Evolutionary conservation across 1,140 invertebrate species (phyloP).

Genomic region (Drosophila burlai): DNA sequence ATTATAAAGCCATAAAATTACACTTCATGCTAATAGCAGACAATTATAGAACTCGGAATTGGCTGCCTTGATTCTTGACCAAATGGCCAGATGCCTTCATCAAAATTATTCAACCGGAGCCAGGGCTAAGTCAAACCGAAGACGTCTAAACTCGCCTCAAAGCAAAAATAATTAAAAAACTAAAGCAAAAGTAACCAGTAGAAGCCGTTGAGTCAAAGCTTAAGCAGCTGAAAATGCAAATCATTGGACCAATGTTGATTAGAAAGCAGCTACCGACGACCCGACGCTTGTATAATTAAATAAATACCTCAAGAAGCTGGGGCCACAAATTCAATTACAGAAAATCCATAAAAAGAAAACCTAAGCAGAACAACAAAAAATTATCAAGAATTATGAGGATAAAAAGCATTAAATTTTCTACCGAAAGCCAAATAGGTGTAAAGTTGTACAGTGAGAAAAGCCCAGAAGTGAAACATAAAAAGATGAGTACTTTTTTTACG

Average conservation of each 20-base stretch:
- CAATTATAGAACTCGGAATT: slow-evolving; percentile 39
- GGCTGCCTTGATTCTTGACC: slow-evolving; percentile 37
- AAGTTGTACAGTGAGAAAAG: slow-evolving; percentile 57
- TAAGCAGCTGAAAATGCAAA: slow-evolving; percentile 77
- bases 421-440: slow-evolving; percentile 63
- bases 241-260: slow-evolving; percentile 71
- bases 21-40: slow-evolving; percentile 45
- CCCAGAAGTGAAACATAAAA: slow-evolving; percentile 56
- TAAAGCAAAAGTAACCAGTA: slow-evolving; percentile 30
- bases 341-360: slow-evolving; percentile 25
- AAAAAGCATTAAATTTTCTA: slow-evolving; percentile 39
- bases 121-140: slow-evolving; percentile 1
- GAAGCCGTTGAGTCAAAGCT: slow-evolving; percentile 41
- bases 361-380: slow-evolving; percentile 47
- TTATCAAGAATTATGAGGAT: slow-evolving; percentile 41
- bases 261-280: slow-evolving; percentile 59
- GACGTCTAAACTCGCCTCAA: slow-evolving; percentile 7
- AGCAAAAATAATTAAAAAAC: slow-evolving; percentile 62
- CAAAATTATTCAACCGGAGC: slow-evolving; percentile 41
- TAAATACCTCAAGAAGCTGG: slow-evolving; percentile 56
- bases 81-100: slow-evolving; percentile 34
- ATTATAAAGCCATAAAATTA: slow-evolving; percentile 57
- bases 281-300: slow-evolving; percentile 68
- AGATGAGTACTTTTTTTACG: slow-evolving; percentile 72
- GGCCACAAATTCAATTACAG: slow-evolving; percentile 79